Evolutionary conservation across 35 echinoderm and acorn worm genomes (phyloP).

Genomic region (Strongylocentrotus purpuratus): DNA sequence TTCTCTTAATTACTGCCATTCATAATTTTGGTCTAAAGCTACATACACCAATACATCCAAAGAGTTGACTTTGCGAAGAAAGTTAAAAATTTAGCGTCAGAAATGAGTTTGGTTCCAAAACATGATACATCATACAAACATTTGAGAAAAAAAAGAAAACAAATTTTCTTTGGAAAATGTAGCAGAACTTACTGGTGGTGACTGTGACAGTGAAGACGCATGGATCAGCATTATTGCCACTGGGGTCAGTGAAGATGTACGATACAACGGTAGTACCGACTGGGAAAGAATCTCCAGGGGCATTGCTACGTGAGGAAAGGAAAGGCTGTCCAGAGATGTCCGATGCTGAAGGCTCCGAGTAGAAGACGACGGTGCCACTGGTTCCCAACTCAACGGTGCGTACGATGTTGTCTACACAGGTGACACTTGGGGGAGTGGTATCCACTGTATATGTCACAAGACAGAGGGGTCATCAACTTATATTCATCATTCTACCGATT

Average conservation of each 20-base stretch:
- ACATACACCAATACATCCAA: too few relatives aligned
- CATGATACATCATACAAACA: too few relatives aligned
- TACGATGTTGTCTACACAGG: background rate
- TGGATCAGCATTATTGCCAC: slow-evolving; percentile 28
- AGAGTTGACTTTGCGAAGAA: too few relatives aligned
- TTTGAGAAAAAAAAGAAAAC: too few relatives aligned
- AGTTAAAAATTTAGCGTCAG: too few relatives aligned
- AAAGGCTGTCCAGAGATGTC: background rate
- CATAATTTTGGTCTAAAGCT: too few relatives aligned
- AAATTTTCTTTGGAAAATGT: too few relatives aligned
- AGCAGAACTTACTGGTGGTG: slow-evolving; percentile 38
- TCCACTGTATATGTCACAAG: background rate
- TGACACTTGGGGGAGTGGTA: background rate
- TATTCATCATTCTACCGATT: too few relatives aligned
- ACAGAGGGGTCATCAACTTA: too few relatives aligned
- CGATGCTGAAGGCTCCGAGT: background rate
- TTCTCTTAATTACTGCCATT: background rate
- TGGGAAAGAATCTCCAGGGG: background rate
- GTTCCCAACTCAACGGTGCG: background rate
- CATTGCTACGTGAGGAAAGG: background rate
- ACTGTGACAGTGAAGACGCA: slow-evolving; percentile 71
- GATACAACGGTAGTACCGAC: background rate
- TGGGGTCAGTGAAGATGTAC: background rate
- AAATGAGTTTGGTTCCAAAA: too few relatives aligned
- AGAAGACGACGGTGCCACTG: background rate